These are phyloP conservation scores for Enteromius treurensis DNA, from an alignment of 2,797 vertebrate genomes.

Conservation along the genomic window DNA sequence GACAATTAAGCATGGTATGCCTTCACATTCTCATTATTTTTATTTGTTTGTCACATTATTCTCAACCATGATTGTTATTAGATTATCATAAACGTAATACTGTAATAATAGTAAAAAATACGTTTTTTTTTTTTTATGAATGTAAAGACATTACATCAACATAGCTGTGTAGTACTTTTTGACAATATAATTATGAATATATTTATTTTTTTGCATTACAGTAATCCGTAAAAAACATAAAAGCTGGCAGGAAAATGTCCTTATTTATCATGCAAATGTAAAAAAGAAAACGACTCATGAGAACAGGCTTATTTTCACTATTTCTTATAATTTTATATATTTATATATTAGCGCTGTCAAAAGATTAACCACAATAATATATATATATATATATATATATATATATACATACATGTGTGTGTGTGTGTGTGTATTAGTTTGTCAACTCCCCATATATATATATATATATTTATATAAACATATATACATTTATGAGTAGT, in stretches of 20 bases:
- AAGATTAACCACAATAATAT: too few species aligned
- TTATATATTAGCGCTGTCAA: too few species aligned
- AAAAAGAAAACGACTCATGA: background rate
- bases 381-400: too few species aligned
- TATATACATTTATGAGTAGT: too few species aligned
- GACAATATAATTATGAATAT: too few species aligned
- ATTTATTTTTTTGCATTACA: background rate
- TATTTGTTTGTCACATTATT: background rate
- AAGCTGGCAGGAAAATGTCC: background rate
- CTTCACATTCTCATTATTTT: constrained; percentile 9
- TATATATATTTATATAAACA: too few species aligned
- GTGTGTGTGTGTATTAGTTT: too few species aligned
- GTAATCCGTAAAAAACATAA: background rate
- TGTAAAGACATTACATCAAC: background rate
- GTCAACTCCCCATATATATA: too few species aligned
- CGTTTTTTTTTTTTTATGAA: background rate
- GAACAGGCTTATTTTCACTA: background rate
- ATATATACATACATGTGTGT: too few species aligned
- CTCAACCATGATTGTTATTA: background rate
- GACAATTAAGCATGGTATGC: background rate
- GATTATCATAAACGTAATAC: background rate
- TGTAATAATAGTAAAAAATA: background rate
- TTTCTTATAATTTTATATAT: too few species aligned
- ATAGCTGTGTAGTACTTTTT: too few species aligned
- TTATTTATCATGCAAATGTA: background rate